These are phyloP conservation scores for Alviniconcha marisindica DNA, from an alignment of 1,140 invertebrate genomes.

Conservation along the genomic window DNA sequence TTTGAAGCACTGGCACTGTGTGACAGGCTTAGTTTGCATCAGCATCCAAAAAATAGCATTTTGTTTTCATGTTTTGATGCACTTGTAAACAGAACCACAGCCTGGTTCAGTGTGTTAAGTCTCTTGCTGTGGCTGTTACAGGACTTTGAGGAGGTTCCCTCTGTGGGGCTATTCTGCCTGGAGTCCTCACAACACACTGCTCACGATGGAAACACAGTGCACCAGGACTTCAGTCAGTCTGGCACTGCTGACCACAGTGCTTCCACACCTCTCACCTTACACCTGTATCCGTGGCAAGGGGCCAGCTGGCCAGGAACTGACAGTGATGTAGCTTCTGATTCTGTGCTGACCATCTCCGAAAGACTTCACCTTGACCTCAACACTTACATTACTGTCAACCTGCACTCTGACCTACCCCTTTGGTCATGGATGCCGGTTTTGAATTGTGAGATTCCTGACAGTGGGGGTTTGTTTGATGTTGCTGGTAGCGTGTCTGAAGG, in stretches of 20 bases:
- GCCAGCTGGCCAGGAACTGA: conserved; percentile 58
- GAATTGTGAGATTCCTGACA: conserved; percentile 49
- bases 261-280: conserved; percentile 44
- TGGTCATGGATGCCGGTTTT: conserved; percentile 56
- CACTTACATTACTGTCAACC: conserved; percentile 34
- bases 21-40: too few species aligned
- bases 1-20: too few species aligned
- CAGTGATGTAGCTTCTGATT: conserved; percentile 35
- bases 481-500: neutral
- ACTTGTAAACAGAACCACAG: too few species aligned
- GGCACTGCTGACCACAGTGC: too few species aligned
- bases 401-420: conserved; percentile 43
- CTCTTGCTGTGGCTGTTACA: conserved; percentile 42
- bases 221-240: too few species aligned
- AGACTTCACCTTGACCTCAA: conserved; percentile 24
- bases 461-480: neutral
- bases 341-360: neutral
- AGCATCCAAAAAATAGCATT: too few species aligned
- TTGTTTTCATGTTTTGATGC: too few species aligned
- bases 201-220: neutral
- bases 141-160: conserved; percentile 83
- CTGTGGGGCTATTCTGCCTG: conserved; percentile 83
- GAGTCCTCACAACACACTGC: conserved; percentile 76
- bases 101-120: too few species aligned
- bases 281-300: conserved; percentile 67